These are phyloP conservation scores for Microcebus griseorufus DNA, from an alignment of 2,113 vertebrate genomes.

Conservation along the genomic window DNA sequence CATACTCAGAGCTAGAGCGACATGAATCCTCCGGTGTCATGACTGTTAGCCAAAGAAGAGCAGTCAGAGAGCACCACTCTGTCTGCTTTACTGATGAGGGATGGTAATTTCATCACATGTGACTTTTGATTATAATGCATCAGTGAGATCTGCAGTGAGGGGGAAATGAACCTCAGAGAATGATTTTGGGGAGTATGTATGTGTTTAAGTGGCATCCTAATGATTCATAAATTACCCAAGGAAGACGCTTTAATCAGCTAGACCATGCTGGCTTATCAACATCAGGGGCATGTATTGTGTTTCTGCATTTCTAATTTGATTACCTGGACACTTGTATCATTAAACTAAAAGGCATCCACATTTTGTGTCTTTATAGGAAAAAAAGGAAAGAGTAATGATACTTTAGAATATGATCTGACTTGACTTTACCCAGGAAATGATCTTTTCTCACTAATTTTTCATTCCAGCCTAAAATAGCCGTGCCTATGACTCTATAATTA, in stretches of 20 bases:
- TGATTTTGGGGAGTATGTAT: neutral
- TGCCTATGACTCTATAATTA: conserved; percentile 44
- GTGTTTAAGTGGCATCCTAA: neutral
- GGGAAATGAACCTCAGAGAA: neutral
- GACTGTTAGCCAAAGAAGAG: neutral
- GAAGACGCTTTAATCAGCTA: neutral
- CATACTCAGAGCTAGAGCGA: neutral
- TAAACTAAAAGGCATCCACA: conserved; percentile 38
- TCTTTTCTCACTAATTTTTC: conserved; percentile 48
- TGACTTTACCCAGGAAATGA: conserved; percentile 40
- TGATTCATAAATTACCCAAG: neutral
- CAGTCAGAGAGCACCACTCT: no score
- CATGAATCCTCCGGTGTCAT: no score
- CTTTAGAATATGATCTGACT: conserved; percentile 27
- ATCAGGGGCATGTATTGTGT: neutral
- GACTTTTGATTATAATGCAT: neutral
- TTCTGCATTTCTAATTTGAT: conserved; percentile 57
- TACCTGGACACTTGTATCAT: conserved; percentile 45
- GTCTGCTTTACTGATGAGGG: neutral
- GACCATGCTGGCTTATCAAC: neutral
- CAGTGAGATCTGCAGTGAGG: neutral
- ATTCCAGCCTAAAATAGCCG: conserved; percentile 33
- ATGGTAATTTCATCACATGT: neutral
- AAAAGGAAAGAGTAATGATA: neutral
- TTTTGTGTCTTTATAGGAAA: conserved; percentile 8